Conservation (phyloP, 2,888 invertebrate genomes). For the Parnassius orleans region DNA sequence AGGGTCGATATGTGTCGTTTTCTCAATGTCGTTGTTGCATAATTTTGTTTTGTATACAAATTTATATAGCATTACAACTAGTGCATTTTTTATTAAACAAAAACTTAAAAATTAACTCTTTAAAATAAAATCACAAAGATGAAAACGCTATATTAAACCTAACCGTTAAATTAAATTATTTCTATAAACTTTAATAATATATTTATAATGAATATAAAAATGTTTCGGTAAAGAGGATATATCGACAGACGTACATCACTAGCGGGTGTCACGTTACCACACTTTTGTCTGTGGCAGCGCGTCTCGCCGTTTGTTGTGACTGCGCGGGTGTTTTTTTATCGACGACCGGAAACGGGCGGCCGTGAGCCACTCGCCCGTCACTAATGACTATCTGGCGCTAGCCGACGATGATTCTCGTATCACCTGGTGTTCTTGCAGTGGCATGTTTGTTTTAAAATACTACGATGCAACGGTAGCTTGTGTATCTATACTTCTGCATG, state of each 20-base stretch:
- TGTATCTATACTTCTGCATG: slow-evolving; percentile 1
- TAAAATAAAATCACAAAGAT: no score
- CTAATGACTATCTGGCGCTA: slow-evolving; percentile 44
- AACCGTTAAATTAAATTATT: no score
- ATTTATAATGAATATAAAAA: no score
- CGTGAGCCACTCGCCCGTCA: slow-evolving; percentile 40
- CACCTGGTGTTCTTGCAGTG: slow-evolving; percentile 17
- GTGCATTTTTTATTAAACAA: no score
- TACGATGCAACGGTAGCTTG: slow-evolving; percentile 21
- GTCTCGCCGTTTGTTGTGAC: slow-evolving; percentile 46
- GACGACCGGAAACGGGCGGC: slow-evolving; percentile 42
- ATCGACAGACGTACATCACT: slow-evolving; percentile 29
- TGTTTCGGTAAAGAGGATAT: not conserved
- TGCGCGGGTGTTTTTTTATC: slow-evolving; percentile 35
- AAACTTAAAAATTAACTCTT: no score
- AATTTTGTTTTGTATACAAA: no score
- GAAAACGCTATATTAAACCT: no score
- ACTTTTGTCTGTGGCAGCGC: slow-evolving; percentile 36
- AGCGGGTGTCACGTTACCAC: slow-evolving; percentile 49
- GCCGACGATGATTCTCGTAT: slow-evolving; percentile 19
- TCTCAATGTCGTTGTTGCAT: no score
- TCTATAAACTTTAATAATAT: no score
- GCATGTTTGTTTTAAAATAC: slow-evolving; percentile 23
- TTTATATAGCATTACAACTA: no score
- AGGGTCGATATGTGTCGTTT: no score